Percentiles rank a stretch among this genome's conserved stretches.
These are phyloP conservation scores for Apus apus DNA, from an alignment of 2,113 vertebrate species.

Conservation along the genomic window DNA sequence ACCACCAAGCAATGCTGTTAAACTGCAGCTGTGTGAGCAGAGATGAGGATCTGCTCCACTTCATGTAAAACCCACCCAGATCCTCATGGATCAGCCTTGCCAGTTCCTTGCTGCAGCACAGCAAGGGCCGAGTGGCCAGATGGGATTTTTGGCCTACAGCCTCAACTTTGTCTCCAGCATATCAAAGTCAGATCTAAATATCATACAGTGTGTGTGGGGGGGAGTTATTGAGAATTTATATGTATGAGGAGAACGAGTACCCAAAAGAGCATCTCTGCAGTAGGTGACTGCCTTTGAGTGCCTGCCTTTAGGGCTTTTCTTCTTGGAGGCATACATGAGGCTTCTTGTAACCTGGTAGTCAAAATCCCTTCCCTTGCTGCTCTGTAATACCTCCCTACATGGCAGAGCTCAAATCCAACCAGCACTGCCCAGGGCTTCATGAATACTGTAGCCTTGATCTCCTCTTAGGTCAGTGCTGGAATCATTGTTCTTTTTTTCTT, in stretches of 20 bases:
- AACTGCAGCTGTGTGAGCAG: accelerated
- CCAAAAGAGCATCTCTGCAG: neutral
- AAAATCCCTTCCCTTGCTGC: neutral
- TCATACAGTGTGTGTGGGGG: neutral
- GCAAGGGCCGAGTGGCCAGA: neutral
- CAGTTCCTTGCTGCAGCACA: neutral
- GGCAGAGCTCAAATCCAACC: neutral
- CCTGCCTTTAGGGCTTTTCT: neutral
- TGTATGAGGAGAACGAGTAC: accelerated
- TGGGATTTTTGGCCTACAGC: constrained; percentile 18
- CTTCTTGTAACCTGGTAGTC: neutral
- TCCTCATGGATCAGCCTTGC: neutral
- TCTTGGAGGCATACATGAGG: neutral
- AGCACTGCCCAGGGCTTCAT: neutral
- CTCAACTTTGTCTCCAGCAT: neutral
- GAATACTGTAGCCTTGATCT: neutral
- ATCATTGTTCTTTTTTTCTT: neutral
- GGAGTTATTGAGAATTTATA: neutral
- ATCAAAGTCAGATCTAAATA: neutral
- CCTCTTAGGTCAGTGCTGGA: neutral
- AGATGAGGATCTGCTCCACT: neutral
- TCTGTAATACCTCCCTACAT: accelerated
- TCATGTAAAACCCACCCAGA: neutral
- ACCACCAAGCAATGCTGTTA: accelerated
- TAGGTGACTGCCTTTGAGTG: neutral